Evolutionary conservation across 2,113 vertebrate genomes (phyloP), one percentile per base, ranked within the genome.

Genomic region (Nyctibius bracteatus): DNA sequence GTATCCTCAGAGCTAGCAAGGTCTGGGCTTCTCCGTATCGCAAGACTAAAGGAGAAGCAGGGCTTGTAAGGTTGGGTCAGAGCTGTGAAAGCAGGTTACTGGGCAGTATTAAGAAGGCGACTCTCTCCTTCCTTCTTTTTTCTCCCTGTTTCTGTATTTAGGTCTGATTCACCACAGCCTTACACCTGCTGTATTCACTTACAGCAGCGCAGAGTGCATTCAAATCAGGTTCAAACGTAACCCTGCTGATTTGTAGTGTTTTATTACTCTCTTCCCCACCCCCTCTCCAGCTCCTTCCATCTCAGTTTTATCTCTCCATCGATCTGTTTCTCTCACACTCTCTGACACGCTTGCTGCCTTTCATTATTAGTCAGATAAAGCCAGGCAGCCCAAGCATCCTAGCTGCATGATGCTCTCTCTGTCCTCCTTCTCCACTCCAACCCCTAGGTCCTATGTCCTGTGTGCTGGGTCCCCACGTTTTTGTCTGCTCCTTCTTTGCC

Each of bases 241-340:
- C 92, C 74, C 81, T 74, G 39, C 63, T 87, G 92, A 52, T 87
- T 70, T 74, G 58, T 58, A 43, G 65, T 58, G 58, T 9, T 84
- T 87, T 89, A 90, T 95, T 94, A 86, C 66, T 81, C 33, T 88
- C 43, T 47, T 83, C 92, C 90, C 95, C 87, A 66, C 88, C 90
- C 94, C 86, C 86, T 92, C 24, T 5, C 81, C 20, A 2, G 71
- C 89, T 96, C 75, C 85, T 95, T 96, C 94, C 87, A 84, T 89
- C 73, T 94, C 91, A 66, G 92, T 92, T 97, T 97, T 97, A 97
- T 97, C 97, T 97, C 84, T 86, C 81, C 92, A 97, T 97, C 6
- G 97, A 97, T 97, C 96, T 89, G 82, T 93, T 92, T 93, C 96
- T 94, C 93, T 96, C 97, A 92, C 93, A 90, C 94, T 96, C 94